Evolutionary conservation across 2,113 vertebrate species (phyloP).

Genomic region (Sebastes schlegelii): DNA sequence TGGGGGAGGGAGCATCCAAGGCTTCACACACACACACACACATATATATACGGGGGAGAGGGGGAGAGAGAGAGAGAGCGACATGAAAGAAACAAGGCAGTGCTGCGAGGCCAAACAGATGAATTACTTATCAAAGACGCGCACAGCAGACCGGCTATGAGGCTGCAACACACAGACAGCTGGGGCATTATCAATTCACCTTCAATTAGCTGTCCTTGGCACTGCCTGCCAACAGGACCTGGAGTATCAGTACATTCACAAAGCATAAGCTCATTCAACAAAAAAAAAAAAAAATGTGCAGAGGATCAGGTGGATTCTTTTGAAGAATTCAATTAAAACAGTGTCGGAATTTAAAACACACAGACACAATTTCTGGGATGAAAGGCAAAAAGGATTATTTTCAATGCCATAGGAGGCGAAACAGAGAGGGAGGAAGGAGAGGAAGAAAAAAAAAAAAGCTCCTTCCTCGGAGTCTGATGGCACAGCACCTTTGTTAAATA

Average conservation of each 20-base stretch:
- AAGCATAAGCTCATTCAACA: conserved; percentile 47
- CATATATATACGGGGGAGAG: conserved; percentile 4
- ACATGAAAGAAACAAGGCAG: conserved; percentile 79
- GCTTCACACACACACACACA: conserved; percentile 42
- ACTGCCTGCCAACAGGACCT: conserved; percentile 57
- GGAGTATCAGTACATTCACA: conserved; percentile 41
- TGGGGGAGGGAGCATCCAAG: conserved; percentile 67
- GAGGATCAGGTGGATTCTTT: conserved; percentile 63
- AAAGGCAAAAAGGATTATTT: conserved; percentile 74
- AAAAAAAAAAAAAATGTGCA: background rate
- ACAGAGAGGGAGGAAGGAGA: background rate
- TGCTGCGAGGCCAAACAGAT: conserved; percentile 78
- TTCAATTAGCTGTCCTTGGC: conserved; percentile 76
- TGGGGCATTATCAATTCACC: conserved; percentile 78
- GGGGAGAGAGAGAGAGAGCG: conserved; percentile 23
- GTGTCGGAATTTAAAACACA: conserved; percentile 12
- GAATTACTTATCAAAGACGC: conserved; percentile 80
- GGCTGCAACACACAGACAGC: conserved; percentile 68
- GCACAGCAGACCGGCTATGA: conserved; percentile 63
- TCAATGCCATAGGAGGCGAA: conserved; percentile 59
- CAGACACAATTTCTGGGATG: conserved; percentile 49
- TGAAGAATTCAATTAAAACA: conserved; percentile 72
- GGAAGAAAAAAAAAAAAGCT: background rate
- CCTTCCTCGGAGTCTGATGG: conserved; percentile 71
- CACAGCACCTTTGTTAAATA: conserved; percentile 83